Evolutionary conservation across 92 coral and sea anemone genomes (phyloP).

Genomic region (Umimayanthus chanpuru): DNA sequence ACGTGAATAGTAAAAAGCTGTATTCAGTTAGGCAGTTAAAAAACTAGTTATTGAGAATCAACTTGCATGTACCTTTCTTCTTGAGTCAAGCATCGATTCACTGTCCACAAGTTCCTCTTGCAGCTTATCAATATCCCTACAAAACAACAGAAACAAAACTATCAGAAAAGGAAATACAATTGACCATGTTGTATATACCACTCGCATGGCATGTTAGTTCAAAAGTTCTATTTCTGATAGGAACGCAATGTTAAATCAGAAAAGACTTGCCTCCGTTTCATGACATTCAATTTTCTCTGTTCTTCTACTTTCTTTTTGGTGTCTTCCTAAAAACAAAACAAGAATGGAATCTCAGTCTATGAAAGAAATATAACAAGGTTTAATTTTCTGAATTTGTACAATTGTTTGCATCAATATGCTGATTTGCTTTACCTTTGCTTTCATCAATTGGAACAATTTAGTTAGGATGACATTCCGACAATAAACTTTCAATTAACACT

Average conservation of each 20-base stretch:
- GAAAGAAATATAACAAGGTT: too few relatives aligned
- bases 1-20: not conserved
- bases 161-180: not conserved
- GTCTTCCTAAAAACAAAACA: conserved; percentile 31
- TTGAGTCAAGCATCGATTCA: conserved; percentile 86
- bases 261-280: conserved; percentile 74
- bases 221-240: not conserved
- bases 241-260: not conserved
- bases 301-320: conserved; percentile 90
- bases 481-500: too few relatives aligned
- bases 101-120: conserved; percentile 97
- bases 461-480: too few relatives aligned
- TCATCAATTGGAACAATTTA: too few relatives aligned
- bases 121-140: conserved; percentile 90
- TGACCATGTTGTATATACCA: too few relatives aligned
- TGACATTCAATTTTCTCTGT: conserved; percentile 76
- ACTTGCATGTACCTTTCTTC: conserved; percentile 63
- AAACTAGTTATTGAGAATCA: not conserved
- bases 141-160: not conserved
- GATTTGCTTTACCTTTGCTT: too few relatives aligned
- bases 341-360: not conserved
- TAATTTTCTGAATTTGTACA: not conserved
- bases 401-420: not conserved
- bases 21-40: not conserved
- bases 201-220: not conserved